Base-by-base conservation (phyloP, 2,888 invertebrate genomes). In the Pandemis cinnamomeana region DNA sequence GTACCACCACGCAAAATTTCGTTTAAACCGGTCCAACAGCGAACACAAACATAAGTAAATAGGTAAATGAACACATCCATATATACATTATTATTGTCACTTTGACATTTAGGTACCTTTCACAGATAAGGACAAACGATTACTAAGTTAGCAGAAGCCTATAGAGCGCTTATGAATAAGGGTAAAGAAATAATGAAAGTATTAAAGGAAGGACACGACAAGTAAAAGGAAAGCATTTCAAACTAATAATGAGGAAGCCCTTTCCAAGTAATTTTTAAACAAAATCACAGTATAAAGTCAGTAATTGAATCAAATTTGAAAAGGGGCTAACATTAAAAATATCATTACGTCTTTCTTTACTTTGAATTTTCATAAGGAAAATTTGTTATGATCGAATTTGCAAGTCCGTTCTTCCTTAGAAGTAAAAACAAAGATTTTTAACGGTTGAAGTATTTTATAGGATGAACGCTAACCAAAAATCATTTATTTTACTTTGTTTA, bases 261-360 rank as follows among this genome's bases (percentile, higher is more conserved):
- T 55, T 20, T 8, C 5, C 53, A 11, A 27, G 11, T 4, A 4
- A 11, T 58, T 58, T 55, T 55, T 20, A 8, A 27, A 6, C 20
- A 5, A 58, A 58, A 58, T 58, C 27, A 20, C 11, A 27, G 27
- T 58, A 58, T 58, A 27, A 58, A 58, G 27, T 58, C 27, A 1
- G 20, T 58, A 58, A 58, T 58, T 58, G 27, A 58, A 58, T 10
- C 11, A 27, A 58, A 58, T 27, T 27, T 27, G 3, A 27, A 58
- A 27, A 27, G 58, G 5, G 58, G 27, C 58, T 27, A 58, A 58
- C 58, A 58, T 58, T 58, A 58, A 27, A 55, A 58, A 58, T 58
- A 58, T 58, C 20, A 58, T 58, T 58, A 27, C 27, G 11, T 10
- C 7, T 58, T 27, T 58, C 58, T 27, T 58, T 58, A 27, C 58